These are phyloP conservation scores for Heliconius cydno DNA, from an alignment of 2,888 invertebrate species.

Conservation along the genomic window DNA sequence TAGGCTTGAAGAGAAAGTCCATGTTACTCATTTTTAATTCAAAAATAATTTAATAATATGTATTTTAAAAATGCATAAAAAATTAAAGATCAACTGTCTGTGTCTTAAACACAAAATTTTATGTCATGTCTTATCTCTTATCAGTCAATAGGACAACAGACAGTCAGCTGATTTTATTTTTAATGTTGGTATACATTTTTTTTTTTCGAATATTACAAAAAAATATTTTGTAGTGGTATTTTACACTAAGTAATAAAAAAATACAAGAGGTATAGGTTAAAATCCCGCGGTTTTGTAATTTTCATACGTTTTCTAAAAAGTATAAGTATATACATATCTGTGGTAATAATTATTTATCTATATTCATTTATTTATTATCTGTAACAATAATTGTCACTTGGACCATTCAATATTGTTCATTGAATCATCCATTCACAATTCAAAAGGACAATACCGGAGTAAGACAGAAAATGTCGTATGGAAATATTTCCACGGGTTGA, in stretches of 20 bases:
- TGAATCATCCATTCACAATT: background rate
- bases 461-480: constrained; percentile 35
- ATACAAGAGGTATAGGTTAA: background rate
- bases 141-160: constrained; percentile 45
- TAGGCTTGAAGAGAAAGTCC: constrained; percentile 64
- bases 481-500: constrained; percentile 41
- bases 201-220: too few species aligned
- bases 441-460: constrained; percentile 3
- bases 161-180: constrained; percentile 61
- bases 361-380: background rate
- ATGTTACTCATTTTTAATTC: constrained; percentile 58
- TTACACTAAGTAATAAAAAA: background rate
- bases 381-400: background rate
- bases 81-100: background rate
- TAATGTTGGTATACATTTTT: constrained; percentile 49
- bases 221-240: background rate
- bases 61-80: background rate
- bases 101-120: constrained; percentile 6
- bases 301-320: background rate
- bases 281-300: background rate
- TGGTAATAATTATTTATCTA: background rate
- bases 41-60: background rate
- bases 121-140: constrained; percentile 3
- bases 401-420: background rate
- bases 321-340: too few species aligned